These are phyloP conservation scores for Acleris emargana DNA, from an alignment of 2,888 invertebrate species.

Conservation along the genomic window DNA sequence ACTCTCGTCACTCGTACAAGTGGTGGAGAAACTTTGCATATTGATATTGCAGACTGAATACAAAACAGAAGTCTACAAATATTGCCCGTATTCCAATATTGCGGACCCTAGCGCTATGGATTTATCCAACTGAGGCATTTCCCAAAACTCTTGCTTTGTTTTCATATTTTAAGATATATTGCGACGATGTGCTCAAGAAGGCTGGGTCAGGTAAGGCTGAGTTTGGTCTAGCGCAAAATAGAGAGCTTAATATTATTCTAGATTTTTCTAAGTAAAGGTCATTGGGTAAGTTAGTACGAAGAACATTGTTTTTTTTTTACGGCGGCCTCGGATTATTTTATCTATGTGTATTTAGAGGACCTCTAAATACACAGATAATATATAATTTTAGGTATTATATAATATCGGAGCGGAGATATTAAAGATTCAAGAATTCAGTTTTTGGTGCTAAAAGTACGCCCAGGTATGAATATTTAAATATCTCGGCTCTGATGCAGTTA, in stretches of 20 bases:
- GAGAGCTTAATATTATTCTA: background rate
- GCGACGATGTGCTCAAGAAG: background rate
- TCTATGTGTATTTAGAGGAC: too few relatives aligned
- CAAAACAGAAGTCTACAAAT: slow-evolving; percentile 18
- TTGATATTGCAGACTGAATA: slow-evolving; percentile 31
- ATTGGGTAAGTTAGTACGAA: too few relatives aligned
- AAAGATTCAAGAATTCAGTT: too few relatives aligned
- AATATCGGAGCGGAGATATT: too few relatives aligned
- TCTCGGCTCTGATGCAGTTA: too few relatives aligned
- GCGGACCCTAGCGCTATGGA: slow-evolving; percentile 2
- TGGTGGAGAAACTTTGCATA: slow-evolving; percentile 30
- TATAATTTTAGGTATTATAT: too few relatives aligned
- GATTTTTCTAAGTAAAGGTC: background rate
- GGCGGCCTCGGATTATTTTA: too few relatives aligned
- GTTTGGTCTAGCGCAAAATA: background rate
- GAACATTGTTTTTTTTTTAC: too few relatives aligned
- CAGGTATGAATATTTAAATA: too few relatives aligned
- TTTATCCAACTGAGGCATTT: slow-evolving; percentile 26
- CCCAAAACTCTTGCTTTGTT: slow-evolving; percentile 14
- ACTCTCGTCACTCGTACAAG: slow-evolving; percentile 4
- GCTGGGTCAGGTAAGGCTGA: background rate
- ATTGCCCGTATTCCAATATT: slow-evolving; percentile 27
- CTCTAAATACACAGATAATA: too few relatives aligned
- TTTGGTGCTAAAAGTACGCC: too few relatives aligned
- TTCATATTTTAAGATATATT: slow-evolving; percentile 26